Percentiles rank a stretch among this genome's conserved stretches.
These are phyloP conservation scores for Pseudomyrmex dendroicus DNA, from an alignment of 1,140 invertebrate species.

Conservation along the genomic window DNA sequence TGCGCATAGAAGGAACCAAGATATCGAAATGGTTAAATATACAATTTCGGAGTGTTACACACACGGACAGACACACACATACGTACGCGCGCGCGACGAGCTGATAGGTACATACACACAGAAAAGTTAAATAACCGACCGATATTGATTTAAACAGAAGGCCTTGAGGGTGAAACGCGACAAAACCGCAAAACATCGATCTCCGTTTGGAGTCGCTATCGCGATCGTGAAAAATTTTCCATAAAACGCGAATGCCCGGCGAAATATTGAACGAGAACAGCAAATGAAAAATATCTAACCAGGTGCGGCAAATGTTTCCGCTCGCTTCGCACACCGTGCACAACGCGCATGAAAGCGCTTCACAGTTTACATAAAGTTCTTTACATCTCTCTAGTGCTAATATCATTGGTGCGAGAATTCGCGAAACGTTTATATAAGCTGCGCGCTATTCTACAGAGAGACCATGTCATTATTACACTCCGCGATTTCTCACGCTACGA, in stretches of 20 bases:
- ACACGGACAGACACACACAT: too few relatives aligned
- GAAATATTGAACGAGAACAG: conserved; percentile 43
- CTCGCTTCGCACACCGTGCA: neutral
- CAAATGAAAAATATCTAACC: conserved; percentile 56
- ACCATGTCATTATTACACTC: conserved; percentile 43
- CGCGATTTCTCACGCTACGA: conserved; percentile 31
- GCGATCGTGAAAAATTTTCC: conserved; percentile 45
- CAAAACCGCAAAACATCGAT: conserved; percentile 45
- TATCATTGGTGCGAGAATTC: conserved; percentile 31
- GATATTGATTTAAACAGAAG: conserved; percentile 10
- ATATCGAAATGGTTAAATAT: neutral
- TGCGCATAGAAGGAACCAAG: neutral
- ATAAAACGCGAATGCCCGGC: conserved; percentile 30
- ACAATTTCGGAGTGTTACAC: neutral
- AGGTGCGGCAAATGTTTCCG: conserved; percentile 29
- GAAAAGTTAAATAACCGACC: conserved; percentile 23
- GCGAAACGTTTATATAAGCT: conserved; percentile 26
- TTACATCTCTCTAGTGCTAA: conserved; percentile 20
- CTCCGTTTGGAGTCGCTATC: conserved; percentile 38
- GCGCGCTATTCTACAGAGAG: conserved; percentile 12
- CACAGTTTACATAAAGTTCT: conserved; percentile 29
- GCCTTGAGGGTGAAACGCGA: neutral
- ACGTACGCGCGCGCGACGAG: too few relatives aligned
- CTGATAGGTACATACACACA: neutral
- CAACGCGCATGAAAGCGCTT: neutral